Conservation (phyloP, 2,888 invertebrate species). For the Dasypogon diadema region DNA sequence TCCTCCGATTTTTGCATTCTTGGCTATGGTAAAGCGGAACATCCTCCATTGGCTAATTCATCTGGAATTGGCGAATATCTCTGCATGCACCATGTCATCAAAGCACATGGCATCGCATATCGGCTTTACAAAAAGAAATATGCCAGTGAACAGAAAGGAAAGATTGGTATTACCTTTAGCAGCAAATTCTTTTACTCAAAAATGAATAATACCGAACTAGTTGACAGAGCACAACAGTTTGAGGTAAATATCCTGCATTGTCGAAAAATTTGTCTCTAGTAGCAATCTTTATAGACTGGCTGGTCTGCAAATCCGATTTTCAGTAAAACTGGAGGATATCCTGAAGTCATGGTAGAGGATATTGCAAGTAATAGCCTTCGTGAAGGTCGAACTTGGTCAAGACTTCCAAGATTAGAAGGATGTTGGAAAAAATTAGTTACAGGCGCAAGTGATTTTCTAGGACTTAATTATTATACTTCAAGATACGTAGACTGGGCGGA, state of each 20-base stretch:
- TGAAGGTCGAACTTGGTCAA: constrained; percentile 62
- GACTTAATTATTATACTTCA: constrained; percentile 63
- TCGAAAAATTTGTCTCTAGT: neutral
- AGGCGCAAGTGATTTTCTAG: constrained; percentile 62
- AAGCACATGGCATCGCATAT: constrained; percentile 72
- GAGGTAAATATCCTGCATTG: constrained; percentile 56
- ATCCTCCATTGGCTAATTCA: constrained; percentile 65
- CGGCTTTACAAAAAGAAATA: constrained; percentile 67
- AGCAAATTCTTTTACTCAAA: constrained; percentile 61
- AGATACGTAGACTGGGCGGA: constrained; percentile 58
- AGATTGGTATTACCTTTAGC: constrained; percentile 61
- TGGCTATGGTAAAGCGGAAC: constrained; percentile 69
- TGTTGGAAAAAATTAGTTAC: constrained; percentile 58
- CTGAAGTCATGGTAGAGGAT: constrained; percentile 61
- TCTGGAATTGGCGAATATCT: constrained; percentile 70
- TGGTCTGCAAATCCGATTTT: constrained; percentile 65
- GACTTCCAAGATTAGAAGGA: constrained; percentile 58
- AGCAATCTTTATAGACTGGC: constrained; percentile 61
- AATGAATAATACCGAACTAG: constrained; percentile 57
- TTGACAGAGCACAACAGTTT: constrained; percentile 61
- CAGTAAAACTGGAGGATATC: constrained; percentile 63
- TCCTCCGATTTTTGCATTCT: constrained; percentile 68
- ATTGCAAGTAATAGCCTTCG: constrained; percentile 62
- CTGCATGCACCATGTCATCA: constrained; percentile 69
- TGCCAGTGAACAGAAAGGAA: constrained; percentile 60